These are phyloP conservation scores for Isoperla grammatica DNA, from an alignment of 2,888 invertebrate species.

Conservation along the genomic window DNA sequence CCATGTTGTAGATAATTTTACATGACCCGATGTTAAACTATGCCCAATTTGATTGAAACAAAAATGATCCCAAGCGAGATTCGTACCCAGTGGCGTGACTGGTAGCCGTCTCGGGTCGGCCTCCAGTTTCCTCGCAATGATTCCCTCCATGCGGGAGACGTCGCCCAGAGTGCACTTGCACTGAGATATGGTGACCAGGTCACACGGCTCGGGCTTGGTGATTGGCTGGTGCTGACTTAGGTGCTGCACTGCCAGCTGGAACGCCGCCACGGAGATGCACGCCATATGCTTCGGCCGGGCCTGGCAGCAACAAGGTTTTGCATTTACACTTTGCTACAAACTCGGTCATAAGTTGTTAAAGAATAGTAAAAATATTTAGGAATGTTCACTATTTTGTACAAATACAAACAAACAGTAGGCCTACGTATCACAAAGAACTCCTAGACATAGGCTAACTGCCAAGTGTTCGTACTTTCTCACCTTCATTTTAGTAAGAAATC, in stretches of 20 bases:
- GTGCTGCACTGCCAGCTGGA: conserved; percentile 73
- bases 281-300: conserved; percentile 77
- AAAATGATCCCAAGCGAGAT: too few relatives aligned
- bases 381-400: neutral
- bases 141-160: conserved; percentile 77
- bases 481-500: conserved; percentile 79
- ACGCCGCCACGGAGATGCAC: conserved; percentile 80
- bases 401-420: too few relatives aligned
- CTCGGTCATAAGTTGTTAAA: too few relatives aligned
- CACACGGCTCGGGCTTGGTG: conserved; percentile 43
- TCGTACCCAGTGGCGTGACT: conserved; percentile 56
- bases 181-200: conserved; percentile 62
- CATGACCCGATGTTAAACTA: too few relatives aligned
- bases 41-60: too few relatives aligned
- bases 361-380: neutral
- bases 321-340: neutral
- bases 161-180: conserved; percentile 82
- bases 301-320: conserved; percentile 35
- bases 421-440: too few relatives aligned
- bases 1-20: too few relatives aligned
- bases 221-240: conserved; percentile 39
- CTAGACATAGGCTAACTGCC: too few relatives aligned
- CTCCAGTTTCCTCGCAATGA: conserved; percentile 72
- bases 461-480: conserved; percentile 35
- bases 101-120: conserved; percentile 53